Evolutionary conservation across 2,113 vertebrate species (phyloP).

Genomic region (Guaruba guarouba): DNA sequence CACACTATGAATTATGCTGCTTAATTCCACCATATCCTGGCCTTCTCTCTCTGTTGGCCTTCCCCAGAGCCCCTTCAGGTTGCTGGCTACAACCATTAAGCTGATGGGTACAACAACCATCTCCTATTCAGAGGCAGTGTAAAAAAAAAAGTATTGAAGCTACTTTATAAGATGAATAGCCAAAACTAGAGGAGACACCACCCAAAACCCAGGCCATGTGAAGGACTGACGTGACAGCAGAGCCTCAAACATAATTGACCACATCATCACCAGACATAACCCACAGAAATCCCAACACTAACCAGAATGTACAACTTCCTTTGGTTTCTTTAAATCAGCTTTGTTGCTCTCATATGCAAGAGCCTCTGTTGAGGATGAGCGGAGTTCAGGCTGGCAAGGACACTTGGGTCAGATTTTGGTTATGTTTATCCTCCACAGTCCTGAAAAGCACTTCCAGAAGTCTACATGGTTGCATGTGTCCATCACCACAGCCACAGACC

Average conservation of each 20-base stretch:
- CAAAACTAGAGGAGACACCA: neutral
- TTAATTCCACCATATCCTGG: neutral
- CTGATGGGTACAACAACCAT: neutral
- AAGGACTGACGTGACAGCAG: neutral
- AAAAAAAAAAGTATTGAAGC: neutral
- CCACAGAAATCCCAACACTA: neutral
- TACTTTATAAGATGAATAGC: neutral
- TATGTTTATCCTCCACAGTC: neutral
- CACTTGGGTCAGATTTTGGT: neutral
- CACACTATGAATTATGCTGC: neutral
- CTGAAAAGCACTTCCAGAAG: neutral
- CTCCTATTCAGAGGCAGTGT: neutral
- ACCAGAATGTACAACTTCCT: neutral
- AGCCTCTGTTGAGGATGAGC: neutral
- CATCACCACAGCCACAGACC: neutral
- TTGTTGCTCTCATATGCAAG: neutral
- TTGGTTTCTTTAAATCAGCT: neutral
- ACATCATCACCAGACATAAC: neutral
- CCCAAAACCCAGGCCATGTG: neutral
- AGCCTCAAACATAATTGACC: neutral
- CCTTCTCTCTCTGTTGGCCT: neutral
- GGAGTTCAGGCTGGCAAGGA: neutral
- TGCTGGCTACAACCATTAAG: neutral
- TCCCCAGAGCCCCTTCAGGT: neutral
- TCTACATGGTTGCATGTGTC: neutral